These are phyloP conservation scores for Sinodicranocentrus sp. DNA, from an alignment of 2,888 invertebrate genomes.

Conservation along the genomic window DNA sequence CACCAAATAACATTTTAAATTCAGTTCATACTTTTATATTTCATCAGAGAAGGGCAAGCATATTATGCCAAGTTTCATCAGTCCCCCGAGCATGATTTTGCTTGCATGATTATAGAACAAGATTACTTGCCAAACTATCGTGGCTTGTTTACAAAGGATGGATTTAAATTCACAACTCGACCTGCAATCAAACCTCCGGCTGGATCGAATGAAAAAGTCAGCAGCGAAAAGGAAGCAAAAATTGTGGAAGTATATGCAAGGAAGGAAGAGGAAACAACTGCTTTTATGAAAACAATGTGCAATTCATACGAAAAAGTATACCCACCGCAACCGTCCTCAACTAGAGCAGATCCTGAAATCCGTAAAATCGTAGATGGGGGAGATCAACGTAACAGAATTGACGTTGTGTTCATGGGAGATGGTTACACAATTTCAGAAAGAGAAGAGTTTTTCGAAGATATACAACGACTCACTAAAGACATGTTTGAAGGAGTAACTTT, in stretches of 20 bases:
- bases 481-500: conserved; percentile 74
- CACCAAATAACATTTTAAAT: not conserved
- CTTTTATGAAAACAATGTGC: conserved; percentile 66
- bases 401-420: conserved; percentile 76
- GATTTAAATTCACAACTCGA: conserved; percentile 40
- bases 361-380: conserved; percentile 69
- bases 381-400: conserved; percentile 70
- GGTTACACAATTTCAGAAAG: conserved; percentile 67
- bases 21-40: not conserved
- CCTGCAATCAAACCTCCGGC: conserved; percentile 50
- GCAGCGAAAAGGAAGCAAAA: conserved; percentile 37
- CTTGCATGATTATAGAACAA: conserved; percentile 51
- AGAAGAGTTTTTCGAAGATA: conserved; percentile 69
- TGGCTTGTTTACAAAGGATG: conserved; percentile 59
- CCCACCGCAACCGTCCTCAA: not conserved
- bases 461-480: conserved; percentile 66
- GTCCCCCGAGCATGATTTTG: conserved; percentile 11
- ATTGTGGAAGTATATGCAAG: conserved; percentile 70
- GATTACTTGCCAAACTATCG: conserved; percentile 61
- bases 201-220: conserved; percentile 20
- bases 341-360: conserved; percentile 53
- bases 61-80: conserved; percentile 57
- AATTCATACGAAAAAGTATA: conserved; percentile 29
- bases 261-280: conserved; percentile 39
- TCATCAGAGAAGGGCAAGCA: conserved; percentile 49